Conservation (phyloP, 2,888 invertebrate species). For the Branchellion lobata region DNA sequence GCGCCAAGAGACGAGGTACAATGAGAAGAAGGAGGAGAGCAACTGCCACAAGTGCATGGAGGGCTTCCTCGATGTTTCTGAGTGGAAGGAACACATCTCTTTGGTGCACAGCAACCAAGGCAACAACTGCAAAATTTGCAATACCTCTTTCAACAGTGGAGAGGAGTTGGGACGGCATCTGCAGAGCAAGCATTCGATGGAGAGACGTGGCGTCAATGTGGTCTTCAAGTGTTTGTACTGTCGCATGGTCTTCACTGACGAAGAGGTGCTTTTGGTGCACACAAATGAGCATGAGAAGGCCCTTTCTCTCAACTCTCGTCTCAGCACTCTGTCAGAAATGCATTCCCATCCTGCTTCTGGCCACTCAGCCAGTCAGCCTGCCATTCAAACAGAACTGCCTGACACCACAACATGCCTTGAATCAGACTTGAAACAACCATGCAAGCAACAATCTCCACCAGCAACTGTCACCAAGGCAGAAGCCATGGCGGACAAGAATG, state of each 20-base stretch:
- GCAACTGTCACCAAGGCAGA: not conserved
- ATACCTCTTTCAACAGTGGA: conserved; percentile 45
- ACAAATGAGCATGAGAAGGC: conserved; percentile 45
- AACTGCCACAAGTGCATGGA: conserved; percentile 45
- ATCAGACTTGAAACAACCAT: not conserved
- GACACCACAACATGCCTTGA: not conserved
- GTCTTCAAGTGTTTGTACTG: conserved; percentile 48
- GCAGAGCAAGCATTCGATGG: conserved; percentile 21
- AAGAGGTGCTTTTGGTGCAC: conserved; percentile 44
- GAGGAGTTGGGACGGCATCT: conserved; percentile 46
- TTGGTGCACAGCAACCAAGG: conserved; percentile 46
- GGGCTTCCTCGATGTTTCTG: conserved; percentile 44
- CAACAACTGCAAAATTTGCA: conserved; percentile 45
- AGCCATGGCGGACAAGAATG: too few relatives aligned
- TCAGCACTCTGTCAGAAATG: not conserved
- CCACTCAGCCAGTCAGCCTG: not conserved
- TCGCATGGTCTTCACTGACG: conserved; percentile 44
- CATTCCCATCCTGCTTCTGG: not conserved
- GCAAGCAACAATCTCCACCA: not conserved
- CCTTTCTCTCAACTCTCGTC: not conserved
- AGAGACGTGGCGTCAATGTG: conserved; percentile 31
- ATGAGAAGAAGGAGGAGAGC: not conserved
- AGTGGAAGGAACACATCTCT: conserved; percentile 47
- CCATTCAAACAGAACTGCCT: not conserved
- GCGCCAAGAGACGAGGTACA: not conserved